These are phyloP conservation scores for Elachura formosa DNA, from an alignment of 2,113 vertebrate genomes.

Conservation along the genomic window DNA sequence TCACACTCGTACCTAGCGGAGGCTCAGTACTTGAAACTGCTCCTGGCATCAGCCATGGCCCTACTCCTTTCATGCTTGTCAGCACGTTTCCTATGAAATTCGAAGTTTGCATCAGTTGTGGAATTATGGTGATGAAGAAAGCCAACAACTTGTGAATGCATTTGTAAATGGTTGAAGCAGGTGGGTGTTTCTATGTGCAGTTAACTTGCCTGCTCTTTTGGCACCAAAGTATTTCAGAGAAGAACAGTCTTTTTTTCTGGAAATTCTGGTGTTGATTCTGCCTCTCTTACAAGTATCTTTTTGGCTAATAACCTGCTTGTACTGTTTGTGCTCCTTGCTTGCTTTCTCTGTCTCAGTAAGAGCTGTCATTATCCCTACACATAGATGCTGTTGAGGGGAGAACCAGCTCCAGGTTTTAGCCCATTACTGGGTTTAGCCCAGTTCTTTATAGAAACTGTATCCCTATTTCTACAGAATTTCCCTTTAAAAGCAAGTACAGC, in stretches of 20 bases:
- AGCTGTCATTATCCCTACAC: accelerated
- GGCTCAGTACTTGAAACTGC: not conserved
- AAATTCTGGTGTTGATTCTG: accelerated
- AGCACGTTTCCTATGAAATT: not conserved
- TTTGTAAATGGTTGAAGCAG: accelerated
- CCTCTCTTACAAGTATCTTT: not conserved
- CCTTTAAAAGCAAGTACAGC: not conserved
- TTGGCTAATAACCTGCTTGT: not conserved
- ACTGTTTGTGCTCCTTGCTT: accelerated
- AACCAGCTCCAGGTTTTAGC: not conserved
- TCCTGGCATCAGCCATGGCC: not conserved
- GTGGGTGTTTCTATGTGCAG: accelerated
- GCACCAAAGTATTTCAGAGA: not conserved
- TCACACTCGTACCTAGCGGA: not conserved
- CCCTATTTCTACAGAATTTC: not conserved
- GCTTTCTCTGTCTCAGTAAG: not conserved
- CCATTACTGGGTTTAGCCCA: too few species aligned
- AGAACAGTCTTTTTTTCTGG: not conserved
- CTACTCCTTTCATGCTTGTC: not conserved
- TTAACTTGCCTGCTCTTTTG: not conserved
- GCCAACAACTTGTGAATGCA: not conserved
- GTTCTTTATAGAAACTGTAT: not conserved
- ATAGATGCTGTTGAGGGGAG: not conserved
- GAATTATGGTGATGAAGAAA: not conserved
- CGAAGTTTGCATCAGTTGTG: not conserved